Conservation (phyloP, 2,888 invertebrate species). For the Alviniconcha strummeri region DNA sequence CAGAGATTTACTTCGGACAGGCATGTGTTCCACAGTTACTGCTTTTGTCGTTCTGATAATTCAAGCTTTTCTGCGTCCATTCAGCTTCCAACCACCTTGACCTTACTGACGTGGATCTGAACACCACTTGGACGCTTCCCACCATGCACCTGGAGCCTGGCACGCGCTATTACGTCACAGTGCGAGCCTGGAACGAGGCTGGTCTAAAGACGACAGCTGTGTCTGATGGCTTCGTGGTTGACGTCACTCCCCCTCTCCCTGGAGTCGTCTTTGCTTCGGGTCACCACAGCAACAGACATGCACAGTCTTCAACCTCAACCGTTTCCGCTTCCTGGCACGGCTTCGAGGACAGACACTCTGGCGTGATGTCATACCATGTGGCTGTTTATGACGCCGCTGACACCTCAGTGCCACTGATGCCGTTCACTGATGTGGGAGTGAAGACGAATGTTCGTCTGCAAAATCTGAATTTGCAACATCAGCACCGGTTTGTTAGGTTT, state of each 20-base stretch:
- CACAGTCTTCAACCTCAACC: constrained; percentile 37
- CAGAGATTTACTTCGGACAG: too few species aligned
- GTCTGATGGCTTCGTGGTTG: constrained; percentile 49
- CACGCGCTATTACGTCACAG: constrained; percentile 42
- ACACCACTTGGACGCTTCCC: constrained; percentile 36
- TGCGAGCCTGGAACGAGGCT: constrained; percentile 48
- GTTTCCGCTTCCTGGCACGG: constrained; percentile 48
- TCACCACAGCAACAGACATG: constrained; percentile 35
- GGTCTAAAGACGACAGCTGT: constrained; percentile 42
- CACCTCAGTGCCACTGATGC: background rate
- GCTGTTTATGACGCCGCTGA: constrained; percentile 30
- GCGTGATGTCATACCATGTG: constrained; percentile 38
- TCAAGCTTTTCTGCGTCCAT: too few species aligned
- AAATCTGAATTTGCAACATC: constrained; percentile 32
- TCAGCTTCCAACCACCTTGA: background rate
- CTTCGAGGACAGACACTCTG: constrained; percentile 45
- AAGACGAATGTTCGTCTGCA: constrained; percentile 35
- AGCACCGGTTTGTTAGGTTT: constrained; percentile 3
- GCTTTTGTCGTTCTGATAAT: too few species aligned
- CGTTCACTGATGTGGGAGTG: constrained; percentile 31
- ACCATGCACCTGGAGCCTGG: constrained; percentile 36
- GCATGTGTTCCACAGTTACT: too few species aligned
- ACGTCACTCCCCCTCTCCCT: constrained; percentile 45
- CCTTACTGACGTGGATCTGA: constrained; percentile 33
- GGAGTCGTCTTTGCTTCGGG: constrained; percentile 50